These are phyloP conservation scores for Scaptomyza pallida DNA, from an alignment of 1,140 invertebrate species.

Conservation along the genomic window DNA sequence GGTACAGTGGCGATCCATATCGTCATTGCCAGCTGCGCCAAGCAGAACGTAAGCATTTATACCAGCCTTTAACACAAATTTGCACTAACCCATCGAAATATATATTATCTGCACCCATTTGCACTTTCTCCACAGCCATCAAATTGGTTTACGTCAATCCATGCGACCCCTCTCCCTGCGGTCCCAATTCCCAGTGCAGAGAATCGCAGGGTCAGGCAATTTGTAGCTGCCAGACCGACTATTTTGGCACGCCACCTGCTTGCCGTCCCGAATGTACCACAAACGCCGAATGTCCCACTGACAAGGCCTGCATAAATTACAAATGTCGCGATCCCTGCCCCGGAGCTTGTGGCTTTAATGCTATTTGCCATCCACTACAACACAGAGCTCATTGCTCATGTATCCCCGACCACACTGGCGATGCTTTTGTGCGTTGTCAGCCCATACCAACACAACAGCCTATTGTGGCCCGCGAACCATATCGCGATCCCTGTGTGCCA, in stretches of 20 bases:
- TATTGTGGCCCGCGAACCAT: constrained; percentile 86
- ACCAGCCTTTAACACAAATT: constrained; percentile 45
- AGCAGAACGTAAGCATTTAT: constrained; percentile 84
- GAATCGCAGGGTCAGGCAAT: constrained; percentile 86
- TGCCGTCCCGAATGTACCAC: constrained; percentile 93
- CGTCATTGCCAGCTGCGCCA: constrained; percentile 80
- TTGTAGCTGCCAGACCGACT: constrained; percentile 89
- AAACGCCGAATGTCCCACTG: constrained; percentile 92
- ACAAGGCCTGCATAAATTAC: constrained; percentile 91
- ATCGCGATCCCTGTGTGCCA: constrained; percentile 88
- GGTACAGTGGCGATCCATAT: constrained; percentile 91
- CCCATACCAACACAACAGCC: constrained; percentile 83
- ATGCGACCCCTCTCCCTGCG: constrained; percentile 89
- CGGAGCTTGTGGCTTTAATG: constrained; percentile 92
- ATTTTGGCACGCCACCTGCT: constrained; percentile 89
- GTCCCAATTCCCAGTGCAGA: constrained; percentile 89
- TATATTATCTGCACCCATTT: constrained; percentile 30
- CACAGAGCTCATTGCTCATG: constrained; percentile 92
- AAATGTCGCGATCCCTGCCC: constrained; percentile 92
- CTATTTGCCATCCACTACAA: constrained; percentile 91
- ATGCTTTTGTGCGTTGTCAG: constrained; percentile 90
- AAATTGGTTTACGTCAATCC: constrained; percentile 84
- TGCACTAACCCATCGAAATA: constrained; percentile 73
- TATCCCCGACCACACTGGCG: constrained; percentile 90
- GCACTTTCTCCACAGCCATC: constrained; percentile 55